phyloP scores from a whole-genome alignment of 2,888 invertebrate species.

The Nomada lathburiana region DNA sequence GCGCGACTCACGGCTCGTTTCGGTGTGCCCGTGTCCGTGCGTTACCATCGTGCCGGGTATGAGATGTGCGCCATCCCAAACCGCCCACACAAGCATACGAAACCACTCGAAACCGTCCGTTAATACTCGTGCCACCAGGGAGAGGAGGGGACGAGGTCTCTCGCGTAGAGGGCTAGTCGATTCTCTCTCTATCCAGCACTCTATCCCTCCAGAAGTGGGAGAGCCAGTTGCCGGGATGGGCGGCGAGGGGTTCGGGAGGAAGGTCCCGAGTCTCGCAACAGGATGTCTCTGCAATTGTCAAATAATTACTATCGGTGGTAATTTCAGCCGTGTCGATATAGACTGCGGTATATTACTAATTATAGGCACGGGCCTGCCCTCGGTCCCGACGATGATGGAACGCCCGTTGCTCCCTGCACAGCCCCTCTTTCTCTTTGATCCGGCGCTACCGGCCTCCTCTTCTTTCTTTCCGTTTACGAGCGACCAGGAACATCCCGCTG shows the following conservation, averaged over 20 bases:
- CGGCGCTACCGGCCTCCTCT: constrained; percentile 52
- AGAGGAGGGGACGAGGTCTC: constrained; percentile 40
- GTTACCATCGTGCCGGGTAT: constrained; percentile 63
- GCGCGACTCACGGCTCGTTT: constrained; percentile 42
- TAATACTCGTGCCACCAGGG: constrained; percentile 76
- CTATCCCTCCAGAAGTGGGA: constrained; percentile 34
- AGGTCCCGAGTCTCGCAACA: constrained; percentile 73
- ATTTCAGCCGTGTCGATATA: constrained; percentile 77
- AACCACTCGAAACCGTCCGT: constrained; percentile 79
- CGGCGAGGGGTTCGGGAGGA: constrained; percentile 49
- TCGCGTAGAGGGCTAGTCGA: constrained; percentile 44
- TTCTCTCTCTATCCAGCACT: not conserved
- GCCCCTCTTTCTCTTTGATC: constrained; percentile 57
- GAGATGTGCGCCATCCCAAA: constrained; percentile 74
- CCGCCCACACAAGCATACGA: constrained; percentile 72
- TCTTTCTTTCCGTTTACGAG: constrained; percentile 42
- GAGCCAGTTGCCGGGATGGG: constrained; percentile 58
- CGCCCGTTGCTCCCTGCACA: constrained; percentile 50
- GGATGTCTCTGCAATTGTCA: constrained; percentile 79
- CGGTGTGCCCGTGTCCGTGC: constrained; percentile 52
- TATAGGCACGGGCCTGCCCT: constrained; percentile 70
- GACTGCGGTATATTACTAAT: constrained; percentile 78
- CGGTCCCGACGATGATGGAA: constrained; percentile 66
- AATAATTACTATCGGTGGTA: constrained; percentile 80
- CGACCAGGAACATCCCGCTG: not conserved